A percentile compares a stretch with the other conserved stretches of the same genome.
These are phyloP conservation scores for Leptopterna dolabrata DNA, from an alignment of 2,888 invertebrate species.

Conservation along the genomic window DNA sequence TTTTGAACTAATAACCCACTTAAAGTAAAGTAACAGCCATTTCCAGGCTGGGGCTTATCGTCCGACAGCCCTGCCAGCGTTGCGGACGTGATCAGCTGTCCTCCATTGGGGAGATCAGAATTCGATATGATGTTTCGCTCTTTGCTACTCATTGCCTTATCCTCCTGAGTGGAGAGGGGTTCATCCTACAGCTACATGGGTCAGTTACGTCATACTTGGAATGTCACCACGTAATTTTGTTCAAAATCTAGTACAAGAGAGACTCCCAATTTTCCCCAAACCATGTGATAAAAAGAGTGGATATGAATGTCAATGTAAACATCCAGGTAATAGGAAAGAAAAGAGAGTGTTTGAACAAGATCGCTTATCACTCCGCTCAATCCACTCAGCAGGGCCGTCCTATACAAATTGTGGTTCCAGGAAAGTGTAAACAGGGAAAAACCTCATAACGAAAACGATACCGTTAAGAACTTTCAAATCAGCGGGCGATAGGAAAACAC, in stretches of 20 bases:
- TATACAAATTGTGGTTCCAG: not conserved
- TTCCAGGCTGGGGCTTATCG: no score
- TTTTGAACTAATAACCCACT: no score
- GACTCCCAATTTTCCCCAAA: not conserved
- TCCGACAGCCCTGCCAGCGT: no score
- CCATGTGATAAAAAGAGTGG: not conserved
- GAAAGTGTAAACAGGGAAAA: not conserved
- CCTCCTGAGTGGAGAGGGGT: no score
- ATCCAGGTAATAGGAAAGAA: not conserved
- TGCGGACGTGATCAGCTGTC: no score
- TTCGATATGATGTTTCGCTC: no score
- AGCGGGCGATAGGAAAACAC: not conserved
- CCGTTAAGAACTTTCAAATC: slow-evolving; percentile 7
- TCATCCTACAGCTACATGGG: no score
- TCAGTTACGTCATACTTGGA: no score
- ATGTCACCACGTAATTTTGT: not conserved
- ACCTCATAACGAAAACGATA: not conserved
- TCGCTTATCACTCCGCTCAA: not conserved
- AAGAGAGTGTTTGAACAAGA: not conserved
- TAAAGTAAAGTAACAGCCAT: no score
- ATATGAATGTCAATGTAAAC: not conserved
- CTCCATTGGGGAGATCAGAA: no score
- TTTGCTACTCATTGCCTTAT: no score
- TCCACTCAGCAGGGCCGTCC: not conserved
- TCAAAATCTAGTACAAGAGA: not conserved